Conservation (phyloP, 2,888 invertebrate species). For the Sipunculus nudus region DNA sequence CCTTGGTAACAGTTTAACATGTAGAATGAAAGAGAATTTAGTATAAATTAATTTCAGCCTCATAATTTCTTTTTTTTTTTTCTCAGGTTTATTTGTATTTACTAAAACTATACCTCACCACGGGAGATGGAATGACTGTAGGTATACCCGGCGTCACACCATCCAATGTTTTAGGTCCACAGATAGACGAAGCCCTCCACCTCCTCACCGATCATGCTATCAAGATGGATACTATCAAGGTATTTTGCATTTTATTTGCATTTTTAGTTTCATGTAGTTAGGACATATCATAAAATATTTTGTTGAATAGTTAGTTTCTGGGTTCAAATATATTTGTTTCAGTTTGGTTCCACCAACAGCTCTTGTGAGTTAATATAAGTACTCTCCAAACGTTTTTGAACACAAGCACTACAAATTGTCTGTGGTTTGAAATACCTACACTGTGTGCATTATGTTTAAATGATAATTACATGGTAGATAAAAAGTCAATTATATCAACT, state of each 20-base stretch:
- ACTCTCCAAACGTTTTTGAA: too few relatives aligned
- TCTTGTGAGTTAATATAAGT: too few relatives aligned
- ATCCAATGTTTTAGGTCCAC: constrained; percentile 71
- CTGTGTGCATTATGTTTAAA: neutral
- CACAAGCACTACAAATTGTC: too few relatives aligned
- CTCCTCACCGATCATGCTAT: constrained; percentile 85
- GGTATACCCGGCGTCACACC: constrained; percentile 51
- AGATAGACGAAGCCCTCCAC: constrained; percentile 81
- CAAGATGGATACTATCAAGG: constrained; percentile 84
- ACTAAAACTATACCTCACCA: constrained; percentile 72
- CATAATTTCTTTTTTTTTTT: too few relatives aligned
- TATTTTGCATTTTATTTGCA: constrained; percentile 61
- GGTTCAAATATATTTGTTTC: neutral
- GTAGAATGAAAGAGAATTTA: too few relatives aligned
- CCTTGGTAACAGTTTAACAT: too few relatives aligned
- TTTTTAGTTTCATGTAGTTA: too few relatives aligned
- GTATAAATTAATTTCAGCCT: too few relatives aligned
- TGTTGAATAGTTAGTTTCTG: neutral
- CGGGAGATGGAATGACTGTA: constrained; percentile 68
- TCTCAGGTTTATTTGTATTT: constrained; percentile 75
- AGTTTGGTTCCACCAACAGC: neutral
- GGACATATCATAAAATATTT: neutral
- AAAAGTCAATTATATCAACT: neutral
- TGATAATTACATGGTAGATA: neutral
- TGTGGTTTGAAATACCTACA: too few relatives aligned